Percentiles rank a stretch among this genome's conserved stretches.
Evolutionary conservation across 2,888 invertebrate species (phyloP).

Genomic region (Globia sparganii): DNA sequence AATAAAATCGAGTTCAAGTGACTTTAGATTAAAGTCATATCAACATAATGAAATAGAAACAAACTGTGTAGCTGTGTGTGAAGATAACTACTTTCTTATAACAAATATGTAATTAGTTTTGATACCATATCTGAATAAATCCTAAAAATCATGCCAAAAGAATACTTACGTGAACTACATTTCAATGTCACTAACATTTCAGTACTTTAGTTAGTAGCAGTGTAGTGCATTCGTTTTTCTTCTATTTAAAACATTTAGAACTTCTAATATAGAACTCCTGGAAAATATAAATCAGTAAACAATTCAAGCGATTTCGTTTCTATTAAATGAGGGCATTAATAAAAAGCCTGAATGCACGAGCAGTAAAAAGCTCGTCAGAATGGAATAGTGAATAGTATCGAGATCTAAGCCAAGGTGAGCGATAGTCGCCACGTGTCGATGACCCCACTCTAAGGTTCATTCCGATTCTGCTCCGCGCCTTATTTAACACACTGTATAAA

Average conservation of each 20-base stretch:
- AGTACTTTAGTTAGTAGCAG: background rate
- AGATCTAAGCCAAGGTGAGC: slow-evolving; percentile 66
- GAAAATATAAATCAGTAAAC: background rate
- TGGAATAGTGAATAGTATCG: slow-evolving; percentile 39
- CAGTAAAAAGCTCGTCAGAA: slow-evolving; percentile 37
- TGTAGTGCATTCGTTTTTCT: background rate
- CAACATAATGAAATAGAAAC: background rate
- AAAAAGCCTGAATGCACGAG: slow-evolving; percentile 19
- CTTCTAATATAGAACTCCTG: background rate
- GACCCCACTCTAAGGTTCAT: slow-evolving; percentile 54
- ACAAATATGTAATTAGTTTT: background rate
- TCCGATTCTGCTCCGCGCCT: slow-evolving; percentile 32
- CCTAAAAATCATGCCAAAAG: background rate
- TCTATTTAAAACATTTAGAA: too few species aligned
- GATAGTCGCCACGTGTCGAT: slow-evolving; percentile 49
- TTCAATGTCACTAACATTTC: background rate
- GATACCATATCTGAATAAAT: background rate
- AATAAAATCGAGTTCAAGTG: background rate
- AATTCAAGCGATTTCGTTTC: background rate
- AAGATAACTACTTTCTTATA: background rate
- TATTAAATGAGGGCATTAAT: background rate
- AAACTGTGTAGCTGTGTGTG: background rate
- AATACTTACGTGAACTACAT: background rate
- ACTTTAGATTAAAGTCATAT: background rate
- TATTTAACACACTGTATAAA: slow-evolving; percentile 8